Conservation (phyloP, 2,797 vertebrate genomes). For the Neosalanx taihuensis region DNA sequence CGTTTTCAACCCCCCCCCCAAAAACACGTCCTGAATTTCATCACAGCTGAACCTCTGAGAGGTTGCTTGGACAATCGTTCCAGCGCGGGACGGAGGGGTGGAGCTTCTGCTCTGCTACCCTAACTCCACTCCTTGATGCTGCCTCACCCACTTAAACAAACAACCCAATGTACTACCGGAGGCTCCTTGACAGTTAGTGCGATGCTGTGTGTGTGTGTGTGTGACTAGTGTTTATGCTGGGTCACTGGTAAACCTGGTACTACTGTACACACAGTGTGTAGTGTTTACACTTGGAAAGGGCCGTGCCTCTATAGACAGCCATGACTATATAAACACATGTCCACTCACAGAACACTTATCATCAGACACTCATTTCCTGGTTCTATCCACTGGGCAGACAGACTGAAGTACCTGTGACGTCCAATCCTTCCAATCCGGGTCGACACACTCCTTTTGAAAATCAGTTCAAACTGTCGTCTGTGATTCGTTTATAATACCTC, state of each 20-base stretch:
- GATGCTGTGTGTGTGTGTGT: conserved; percentile 41
- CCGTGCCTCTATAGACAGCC: not conserved
- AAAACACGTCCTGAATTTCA: not conserved
- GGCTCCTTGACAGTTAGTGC: conserved; percentile 64
- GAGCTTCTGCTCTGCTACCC: not conserved
- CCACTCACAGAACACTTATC: not conserved
- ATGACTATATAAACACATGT: not conserved
- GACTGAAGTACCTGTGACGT: too few species aligned
- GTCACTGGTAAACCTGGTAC: not conserved
- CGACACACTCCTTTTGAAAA: too few species aligned
- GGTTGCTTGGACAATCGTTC: conserved; percentile 33
- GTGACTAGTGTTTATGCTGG: not conserved
- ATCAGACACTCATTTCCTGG: not conserved
- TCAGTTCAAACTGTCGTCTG: too few species aligned
- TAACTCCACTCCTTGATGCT: too few species aligned
- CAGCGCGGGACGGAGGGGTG: conserved; percentile 37
- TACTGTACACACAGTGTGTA: not conserved
- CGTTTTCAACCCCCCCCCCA: too few species aligned
- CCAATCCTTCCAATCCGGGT: not conserved
- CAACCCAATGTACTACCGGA: conserved; percentile 70
- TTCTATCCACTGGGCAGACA: too few species aligned
- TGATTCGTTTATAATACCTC: too few species aligned
- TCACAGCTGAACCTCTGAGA: not conserved
- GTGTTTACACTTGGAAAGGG: not conserved
- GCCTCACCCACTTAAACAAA: conserved; percentile 31